These are phyloP conservation scores for Calephelis perditalis DNA, from an alignment of 2,888 invertebrate species.

Conservation along the genomic window DNA sequence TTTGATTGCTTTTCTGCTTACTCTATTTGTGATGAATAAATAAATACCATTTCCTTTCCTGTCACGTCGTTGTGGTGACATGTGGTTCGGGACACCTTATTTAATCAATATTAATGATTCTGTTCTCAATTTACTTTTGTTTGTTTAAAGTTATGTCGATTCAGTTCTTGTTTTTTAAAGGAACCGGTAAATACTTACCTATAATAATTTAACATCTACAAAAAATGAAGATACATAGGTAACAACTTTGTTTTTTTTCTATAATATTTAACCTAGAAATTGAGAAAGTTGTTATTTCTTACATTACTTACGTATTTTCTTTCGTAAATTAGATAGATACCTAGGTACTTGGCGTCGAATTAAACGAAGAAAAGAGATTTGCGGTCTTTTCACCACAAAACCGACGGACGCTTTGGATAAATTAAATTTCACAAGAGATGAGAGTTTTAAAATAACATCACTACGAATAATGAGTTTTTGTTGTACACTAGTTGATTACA, in stretches of 20 bases:
- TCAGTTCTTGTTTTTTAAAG: no score
- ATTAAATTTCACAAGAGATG: conserved; percentile 8
- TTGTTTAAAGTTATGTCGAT: no score
- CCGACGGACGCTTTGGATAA: conserved; percentile 26
- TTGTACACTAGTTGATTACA: not conserved
- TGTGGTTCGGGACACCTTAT: not conserved
- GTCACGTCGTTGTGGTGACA: conserved; percentile 37
- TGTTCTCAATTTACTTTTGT: no score
- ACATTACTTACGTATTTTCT: no score
- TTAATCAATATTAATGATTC: no score
- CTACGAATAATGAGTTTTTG: not conserved
- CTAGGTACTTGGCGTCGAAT: not conserved
- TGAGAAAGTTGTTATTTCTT: no score
- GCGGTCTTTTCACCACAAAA: conserved; percentile 46
- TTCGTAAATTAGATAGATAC: no score
- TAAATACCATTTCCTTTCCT: conserved; percentile 39
- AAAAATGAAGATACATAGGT: no score
- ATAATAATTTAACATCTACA: no score
- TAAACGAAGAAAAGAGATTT: conserved; percentile 40
- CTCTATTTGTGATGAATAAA: conserved; percentile 42
- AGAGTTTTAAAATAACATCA: not conserved
- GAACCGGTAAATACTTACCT: no score
- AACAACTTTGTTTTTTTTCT: no score
- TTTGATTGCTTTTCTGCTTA: conserved; percentile 36
- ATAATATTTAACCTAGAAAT: no score